Evolutionary conservation across 2,888 invertebrate genomes (phyloP).

Genomic region (Tachina fera): DNA sequence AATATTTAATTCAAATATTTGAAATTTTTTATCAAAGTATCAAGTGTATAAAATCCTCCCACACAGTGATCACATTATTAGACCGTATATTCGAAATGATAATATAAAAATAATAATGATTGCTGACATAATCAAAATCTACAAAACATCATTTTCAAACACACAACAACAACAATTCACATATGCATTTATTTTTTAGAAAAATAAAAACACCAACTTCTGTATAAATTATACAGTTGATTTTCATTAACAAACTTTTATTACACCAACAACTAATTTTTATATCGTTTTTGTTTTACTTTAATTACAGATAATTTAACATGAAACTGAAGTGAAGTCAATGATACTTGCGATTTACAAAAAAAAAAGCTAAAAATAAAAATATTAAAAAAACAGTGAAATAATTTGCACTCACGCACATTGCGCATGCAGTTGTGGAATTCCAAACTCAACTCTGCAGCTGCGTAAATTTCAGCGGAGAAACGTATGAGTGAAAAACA

Average conservation of each 20-base stretch:
- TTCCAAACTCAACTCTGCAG: conserved; percentile 32
- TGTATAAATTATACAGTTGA: conserved; percentile 35
- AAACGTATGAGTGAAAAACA: conserved; percentile 24
- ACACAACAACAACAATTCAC: conserved; percentile 5
- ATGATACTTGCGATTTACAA: conserved; percentile 16
- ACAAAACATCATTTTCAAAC: conserved; percentile 4
- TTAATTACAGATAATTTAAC: conserved; percentile 60
- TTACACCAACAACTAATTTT: conserved; percentile 25
- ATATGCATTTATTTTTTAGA: not conserved
- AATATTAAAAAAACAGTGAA: not conserved
- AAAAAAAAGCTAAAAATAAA: not conserved
- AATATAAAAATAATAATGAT: not conserved
- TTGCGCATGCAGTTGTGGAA: conserved; percentile 32
- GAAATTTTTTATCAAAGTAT: not conserved
- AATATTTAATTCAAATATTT: not conserved
- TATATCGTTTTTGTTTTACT: conserved; percentile 34
- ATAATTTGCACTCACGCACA: conserved; percentile 50
- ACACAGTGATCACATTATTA: conserved; percentile 14
- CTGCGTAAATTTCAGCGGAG: conserved; percentile 54
- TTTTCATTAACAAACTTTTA: conserved; percentile 28
- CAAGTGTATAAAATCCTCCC: conserved; percentile 12
- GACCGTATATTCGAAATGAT: conserved; percentile 5
- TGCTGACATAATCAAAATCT: conserved; percentile 37
- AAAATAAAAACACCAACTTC: conserved; percentile 24
- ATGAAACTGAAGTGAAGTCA: conserved; percentile 41